Evolutionary conservation across 2,113 vertebrate species (phyloP).

Genomic region (Coregonus clupeaformis): DNA sequence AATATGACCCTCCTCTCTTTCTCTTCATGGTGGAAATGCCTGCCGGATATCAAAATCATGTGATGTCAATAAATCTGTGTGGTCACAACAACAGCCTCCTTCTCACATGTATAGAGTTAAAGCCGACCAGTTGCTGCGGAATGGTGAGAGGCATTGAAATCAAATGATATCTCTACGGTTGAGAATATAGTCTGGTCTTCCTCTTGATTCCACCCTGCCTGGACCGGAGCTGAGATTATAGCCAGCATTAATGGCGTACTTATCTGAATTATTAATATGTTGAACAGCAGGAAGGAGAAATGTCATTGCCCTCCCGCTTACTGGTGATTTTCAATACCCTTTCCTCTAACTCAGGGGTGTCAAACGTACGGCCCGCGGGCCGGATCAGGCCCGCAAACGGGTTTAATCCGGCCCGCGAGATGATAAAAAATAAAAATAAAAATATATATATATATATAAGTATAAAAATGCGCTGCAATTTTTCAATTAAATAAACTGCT

Average conservation of each 20-base stretch:
- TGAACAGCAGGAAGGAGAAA: conserved; percentile 12
- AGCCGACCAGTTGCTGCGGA: too few species aligned
- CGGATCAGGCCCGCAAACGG: too few species aligned
- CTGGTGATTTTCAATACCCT: background rate
- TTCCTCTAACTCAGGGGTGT: background rate
- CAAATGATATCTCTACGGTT: background rate
- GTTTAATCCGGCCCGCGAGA: too few species aligned
- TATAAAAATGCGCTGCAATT: too few species aligned
- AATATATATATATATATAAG: too few species aligned
- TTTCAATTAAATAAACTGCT: too few species aligned
- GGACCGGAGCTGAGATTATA: background rate
- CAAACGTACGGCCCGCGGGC: too few species aligned
- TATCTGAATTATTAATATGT: conserved; percentile 27
- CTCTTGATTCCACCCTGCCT: background rate
- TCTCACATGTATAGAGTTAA: background rate
- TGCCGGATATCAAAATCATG: background rate
- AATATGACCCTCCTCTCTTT: too few species aligned
- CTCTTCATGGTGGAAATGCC: too few species aligned
- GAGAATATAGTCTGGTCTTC: background rate
- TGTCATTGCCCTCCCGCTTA: background rate
- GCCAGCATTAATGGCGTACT: background rate
- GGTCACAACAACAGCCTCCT: background rate
- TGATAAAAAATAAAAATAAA: too few species aligned
- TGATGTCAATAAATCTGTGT: background rate
- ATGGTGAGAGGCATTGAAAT: too few species aligned